phyloP scores from a whole-genome alignment of 2,888 invertebrate species.

The Alloscopus bannaensis region DNA sequence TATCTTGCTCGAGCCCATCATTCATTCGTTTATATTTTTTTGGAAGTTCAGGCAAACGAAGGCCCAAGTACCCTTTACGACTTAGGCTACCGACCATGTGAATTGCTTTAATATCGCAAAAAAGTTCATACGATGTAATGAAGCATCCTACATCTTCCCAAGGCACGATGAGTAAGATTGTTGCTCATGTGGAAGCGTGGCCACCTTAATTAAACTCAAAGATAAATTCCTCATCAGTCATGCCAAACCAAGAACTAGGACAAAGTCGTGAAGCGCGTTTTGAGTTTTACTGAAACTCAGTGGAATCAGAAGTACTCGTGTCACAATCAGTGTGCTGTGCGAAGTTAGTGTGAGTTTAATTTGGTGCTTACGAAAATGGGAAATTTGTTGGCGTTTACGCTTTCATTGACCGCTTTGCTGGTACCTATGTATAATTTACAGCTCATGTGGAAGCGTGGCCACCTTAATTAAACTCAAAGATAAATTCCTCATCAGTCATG shows the following conservation, averaged over 20 bases:
- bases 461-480: conserved; percentile 33
- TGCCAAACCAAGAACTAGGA: conserved; percentile 60
- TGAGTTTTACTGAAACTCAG: conserved; percentile 54
- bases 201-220: conserved; percentile 39
- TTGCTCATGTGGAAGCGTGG: too few species aligned
- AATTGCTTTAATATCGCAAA: too few species aligned
- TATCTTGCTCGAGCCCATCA: conserved; percentile 62
- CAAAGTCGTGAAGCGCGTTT: conserved; percentile 34
- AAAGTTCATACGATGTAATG: conserved; percentile 30
- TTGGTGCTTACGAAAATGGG: conserved; percentile 25
- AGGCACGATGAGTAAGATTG: too few species aligned
- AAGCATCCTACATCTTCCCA: conserved; percentile 60
- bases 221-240: conserved; percentile 58
- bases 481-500: conserved; percentile 61
- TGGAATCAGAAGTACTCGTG: conserved; percentile 53
- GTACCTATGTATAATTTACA: too few species aligned
- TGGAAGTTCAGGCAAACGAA: conserved; percentile 40
- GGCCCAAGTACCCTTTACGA: conserved; percentile 36
- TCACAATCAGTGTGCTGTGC: conserved; percentile 1
- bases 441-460: conserved; percentile 34
- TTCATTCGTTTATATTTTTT: conserved; percentile 57
- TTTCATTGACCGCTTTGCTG: conserved; percentile 34
- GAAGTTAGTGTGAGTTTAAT: conserved; percentile 2
- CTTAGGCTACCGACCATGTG: too few species aligned
- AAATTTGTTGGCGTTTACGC: conserved; percentile 4